Evolutionary conservation across 2,888 invertebrate species (phyloP).

Genomic region (Graphium colonna): DNA sequence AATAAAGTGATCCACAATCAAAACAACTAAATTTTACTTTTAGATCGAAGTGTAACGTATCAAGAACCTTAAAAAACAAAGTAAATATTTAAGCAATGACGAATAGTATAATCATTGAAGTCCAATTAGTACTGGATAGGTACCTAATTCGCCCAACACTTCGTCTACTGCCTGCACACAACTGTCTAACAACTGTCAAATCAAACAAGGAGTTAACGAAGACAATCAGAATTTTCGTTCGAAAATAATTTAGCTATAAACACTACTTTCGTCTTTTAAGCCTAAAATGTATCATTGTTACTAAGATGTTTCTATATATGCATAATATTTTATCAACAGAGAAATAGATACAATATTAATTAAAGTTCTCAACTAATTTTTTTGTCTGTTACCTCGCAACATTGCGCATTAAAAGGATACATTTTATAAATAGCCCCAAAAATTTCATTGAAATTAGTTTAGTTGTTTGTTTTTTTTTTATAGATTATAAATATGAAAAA

Average conservation of each 20-base stretch:
- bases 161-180: slow-evolving; percentile 24
- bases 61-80: slow-evolving; percentile 8
- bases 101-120: slow-evolving; percentile 31
- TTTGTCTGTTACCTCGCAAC: too few relatives aligned
- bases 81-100: slow-evolving; percentile 25
- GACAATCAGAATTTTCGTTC: background rate
- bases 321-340: too few relatives aligned
- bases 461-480: too few relatives aligned
- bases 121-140: slow-evolving; percentile 8
- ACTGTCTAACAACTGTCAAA: slow-evolving; percentile 19
- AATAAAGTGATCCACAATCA: slow-evolving; percentile 14
- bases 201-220: background rate
- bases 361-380: too few relatives aligned
- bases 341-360: too few relatives aligned
- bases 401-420: too few relatives aligned
- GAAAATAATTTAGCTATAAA: background rate
- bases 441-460: too few relatives aligned
- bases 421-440: too few relatives aligned
- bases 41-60: background rate
- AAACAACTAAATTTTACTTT: background rate
- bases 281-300: too few relatives aligned
- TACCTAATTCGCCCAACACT: slow-evolving; percentile 12
- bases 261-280: too few relatives aligned
- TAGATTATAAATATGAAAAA: too few relatives aligned
- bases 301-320: too few relatives aligned